A percentile compares a stretch with the other conserved stretches of the same genome.
Conservation (phyloP, 2,888 invertebrate species). For the Agapetus fuscipes region DNA sequence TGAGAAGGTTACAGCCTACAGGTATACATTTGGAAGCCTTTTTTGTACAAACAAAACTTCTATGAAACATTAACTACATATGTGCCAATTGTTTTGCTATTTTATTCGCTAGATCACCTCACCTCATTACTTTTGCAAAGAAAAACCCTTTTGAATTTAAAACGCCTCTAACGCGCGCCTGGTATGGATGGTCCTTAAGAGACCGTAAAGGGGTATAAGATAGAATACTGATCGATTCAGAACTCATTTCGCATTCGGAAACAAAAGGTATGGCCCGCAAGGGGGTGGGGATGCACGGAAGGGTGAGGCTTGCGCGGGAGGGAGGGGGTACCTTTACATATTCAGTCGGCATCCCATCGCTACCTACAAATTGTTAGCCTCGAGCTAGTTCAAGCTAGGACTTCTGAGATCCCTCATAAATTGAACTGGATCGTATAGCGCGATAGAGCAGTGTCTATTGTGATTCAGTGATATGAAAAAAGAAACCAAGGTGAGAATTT, state of each 20-base stretch:
- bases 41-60: no score
- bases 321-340: slow-evolving; percentile 11
- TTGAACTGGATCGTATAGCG: no score
- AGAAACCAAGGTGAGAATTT: no score
- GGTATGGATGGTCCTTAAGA: not conserved
- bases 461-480: no score
- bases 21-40: no score
- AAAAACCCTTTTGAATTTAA: not conserved
- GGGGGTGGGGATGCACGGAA: slow-evolving; percentile 2
- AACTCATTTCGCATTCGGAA: slow-evolving; percentile 10
- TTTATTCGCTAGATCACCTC: no score
- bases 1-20: no score
- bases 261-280: slow-evolving; percentile 7
- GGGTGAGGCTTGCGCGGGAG: slow-evolving; percentile 1
- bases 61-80: no score
- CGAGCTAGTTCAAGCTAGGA: slow-evolving; percentile 7
- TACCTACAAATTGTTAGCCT: slow-evolving; percentile 14
- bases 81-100: no score
- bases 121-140: no score
- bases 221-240: slow-evolving; percentile 8
- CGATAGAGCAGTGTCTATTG: no score
- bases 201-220: not conserved
- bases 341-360: slow-evolving; percentile 12
- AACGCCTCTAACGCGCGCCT: not conserved
- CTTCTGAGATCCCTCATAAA: no score